Evolutionary conservation across 2,888 invertebrate species (phyloP), one percentile per base, ranked within the genome.

Genomic region (Dynastes grantii): DNA sequence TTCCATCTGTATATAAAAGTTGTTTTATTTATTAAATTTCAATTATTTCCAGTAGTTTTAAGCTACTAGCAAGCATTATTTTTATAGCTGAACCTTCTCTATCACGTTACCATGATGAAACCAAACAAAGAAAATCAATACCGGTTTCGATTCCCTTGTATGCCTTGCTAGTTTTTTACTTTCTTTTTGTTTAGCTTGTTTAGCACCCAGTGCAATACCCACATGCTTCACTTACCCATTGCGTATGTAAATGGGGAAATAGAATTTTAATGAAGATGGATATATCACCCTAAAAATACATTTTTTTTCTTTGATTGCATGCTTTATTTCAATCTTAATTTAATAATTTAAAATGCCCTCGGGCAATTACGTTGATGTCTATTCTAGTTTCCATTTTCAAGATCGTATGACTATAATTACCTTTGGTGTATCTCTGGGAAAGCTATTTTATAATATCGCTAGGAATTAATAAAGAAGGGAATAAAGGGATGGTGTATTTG

Each of bases 281-380:
- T 22, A 27, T 22, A 63, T 53, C 37, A 55, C 5, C 32, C 40
- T 40, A 65, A 37, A 16, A 8, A 16, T 65, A 27, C 29, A n/a
- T 68, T 75, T 75, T 40, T 75, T 75, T 61, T 40, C 32, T n/a
- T 75, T 61, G 73, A 75, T 75, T 61, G 61, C 45, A 63, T 27
- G 49, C 27, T 75, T 75, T 8, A 2, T 75, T 58, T 55, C 16
- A 13, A 58, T 45, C 45, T 8, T 45, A 45, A 45, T 45, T 45
- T 45, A 45, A 45, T 45, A 45, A 45, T 45, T 45, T 45, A 45
- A 45, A 45, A 45, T 45, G 45, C 45, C 11, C 45, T 45, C 45
- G 9, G 45, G 45, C 45, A 45, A 45, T 45, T 45, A 45, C 61
- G 61, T 6, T 45, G 45, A 11, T 45, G 45, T 8, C 45, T 22